Evolutionary conservation across 2,888 invertebrate genomes (phyloP).

Genomic region (Acleris sparsana): DNA sequence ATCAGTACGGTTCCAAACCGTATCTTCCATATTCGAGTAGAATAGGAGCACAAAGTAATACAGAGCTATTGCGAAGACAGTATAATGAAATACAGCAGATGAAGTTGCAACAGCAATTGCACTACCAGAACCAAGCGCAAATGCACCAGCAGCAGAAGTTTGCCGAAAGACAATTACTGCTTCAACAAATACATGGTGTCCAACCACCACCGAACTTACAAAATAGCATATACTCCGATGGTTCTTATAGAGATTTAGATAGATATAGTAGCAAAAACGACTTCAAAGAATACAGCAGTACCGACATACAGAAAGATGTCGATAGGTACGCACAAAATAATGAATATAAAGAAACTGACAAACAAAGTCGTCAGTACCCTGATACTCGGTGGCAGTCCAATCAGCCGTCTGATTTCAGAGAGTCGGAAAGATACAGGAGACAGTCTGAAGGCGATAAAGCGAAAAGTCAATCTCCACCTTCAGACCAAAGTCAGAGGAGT

Average conservation of each 20-base stretch:
- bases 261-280: conserved; percentile 75
- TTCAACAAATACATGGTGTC: conserved; percentile 84
- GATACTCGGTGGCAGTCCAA: conserved; percentile 73
- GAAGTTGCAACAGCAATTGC: conserved; percentile 85
- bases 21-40: conserved; percentile 80
- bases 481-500: conserved; percentile 64
- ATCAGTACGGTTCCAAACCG: conserved; percentile 76
- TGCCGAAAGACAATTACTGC: conserved; percentile 84
- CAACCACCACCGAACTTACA: conserved; percentile 79
- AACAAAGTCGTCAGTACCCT: conserved; percentile 66
- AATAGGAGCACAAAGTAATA: conserved; percentile 83
- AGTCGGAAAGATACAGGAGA: conserved; percentile 63
- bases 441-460: conserved; percentile 63
- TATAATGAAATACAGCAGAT: conserved; percentile 86
- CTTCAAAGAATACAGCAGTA: conserved; percentile 70
- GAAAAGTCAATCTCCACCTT: conserved; percentile 65
- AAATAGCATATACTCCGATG: conserved; percentile 77
- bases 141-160: conserved; percentile 86
- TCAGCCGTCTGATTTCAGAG: conserved; percentile 64
- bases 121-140: conserved; percentile 85
- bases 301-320: conserved; percentile 70
- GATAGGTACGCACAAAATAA: conserved; percentile 71
- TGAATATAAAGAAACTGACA: conserved; percentile 70
- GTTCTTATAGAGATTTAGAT: conserved; percentile 76
- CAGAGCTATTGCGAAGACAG: conserved; percentile 83